Evolutionary conservation across 2,888 invertebrate species (phyloP).

Genomic region (Dermolepida albohirtum): DNA sequence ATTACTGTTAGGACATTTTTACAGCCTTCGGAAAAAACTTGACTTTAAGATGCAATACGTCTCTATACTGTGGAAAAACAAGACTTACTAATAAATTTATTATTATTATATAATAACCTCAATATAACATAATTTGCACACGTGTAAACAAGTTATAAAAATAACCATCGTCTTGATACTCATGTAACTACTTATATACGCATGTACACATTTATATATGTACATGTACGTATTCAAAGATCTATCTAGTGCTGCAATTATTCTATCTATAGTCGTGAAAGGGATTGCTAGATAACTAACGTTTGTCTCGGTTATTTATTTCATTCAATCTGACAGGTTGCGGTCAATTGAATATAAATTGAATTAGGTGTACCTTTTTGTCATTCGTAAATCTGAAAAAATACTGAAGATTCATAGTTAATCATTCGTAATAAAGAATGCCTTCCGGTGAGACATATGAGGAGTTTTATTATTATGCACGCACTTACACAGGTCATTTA

Average conservation of each 20-base stretch:
- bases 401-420: conserved; percentile 51
- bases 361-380: conserved; percentile 52
- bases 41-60: not conserved
- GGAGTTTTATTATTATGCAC: conserved; percentile 3
- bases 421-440: conserved; percentile 44
- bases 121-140: conserved; percentile 40
- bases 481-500: conserved; percentile 5
- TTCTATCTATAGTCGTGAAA: conserved; percentile 52
- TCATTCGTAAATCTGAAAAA: conserved; percentile 53
- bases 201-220: conserved; percentile 12
- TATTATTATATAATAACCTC: conserved; percentile 1
- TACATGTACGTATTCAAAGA: conserved; percentile 40
- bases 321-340: conserved; percentile 48
- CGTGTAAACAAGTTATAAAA: conserved; percentile 46
- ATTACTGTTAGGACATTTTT: too few relatives aligned
- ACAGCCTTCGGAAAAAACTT: too few relatives aligned
- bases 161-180: conserved; percentile 7
- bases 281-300: conserved; percentile 42
- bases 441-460: conserved; percentile 50
- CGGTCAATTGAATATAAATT: conserved; percentile 55
- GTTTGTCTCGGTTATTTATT: conserved; percentile 46
- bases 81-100: too few relatives aligned
- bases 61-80: not conserved
- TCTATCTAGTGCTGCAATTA: conserved; percentile 50
- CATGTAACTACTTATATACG: too few relatives aligned